phyloP scores from a whole-genome alignment of 2,113 vertebrate species.

The Bujurquina vittata region DNA sequence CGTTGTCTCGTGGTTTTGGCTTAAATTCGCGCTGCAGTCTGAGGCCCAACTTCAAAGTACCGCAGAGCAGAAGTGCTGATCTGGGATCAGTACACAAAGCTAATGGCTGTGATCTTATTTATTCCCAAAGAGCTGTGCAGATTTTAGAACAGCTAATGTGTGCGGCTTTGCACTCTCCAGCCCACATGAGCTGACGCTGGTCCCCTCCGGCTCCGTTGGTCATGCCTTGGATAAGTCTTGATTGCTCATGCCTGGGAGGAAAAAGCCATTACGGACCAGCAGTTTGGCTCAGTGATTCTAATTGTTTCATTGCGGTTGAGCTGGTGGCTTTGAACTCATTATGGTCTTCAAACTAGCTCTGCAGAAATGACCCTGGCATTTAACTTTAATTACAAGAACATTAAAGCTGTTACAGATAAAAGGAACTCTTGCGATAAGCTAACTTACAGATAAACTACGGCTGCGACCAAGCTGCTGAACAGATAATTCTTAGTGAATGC shows the following conservation, averaged over 20 bases:
- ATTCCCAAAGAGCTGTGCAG: not conserved
- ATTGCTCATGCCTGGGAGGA: conserved; percentile 66
- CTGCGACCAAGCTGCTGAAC: conserved; percentile 28
- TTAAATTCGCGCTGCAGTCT: conserved; percentile 12
- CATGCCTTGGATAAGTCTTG: conserved; percentile 63
- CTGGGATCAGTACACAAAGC: conserved; percentile 22
- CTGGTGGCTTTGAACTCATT: conserved; percentile 69
- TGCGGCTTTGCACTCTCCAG: not conserved
- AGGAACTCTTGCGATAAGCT: conserved; percentile 56
- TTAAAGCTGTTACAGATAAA: conserved; percentile 71
- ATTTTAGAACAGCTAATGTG: not conserved
- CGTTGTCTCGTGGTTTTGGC: conserved; percentile 52
- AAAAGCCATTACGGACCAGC: conserved; percentile 62
- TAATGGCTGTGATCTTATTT: not conserved
- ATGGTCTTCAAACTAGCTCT: conserved; percentile 56
- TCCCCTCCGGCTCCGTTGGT: conserved; percentile 43
- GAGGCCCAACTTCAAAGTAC: conserved; percentile 33
- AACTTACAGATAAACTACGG: conserved; percentile 48
- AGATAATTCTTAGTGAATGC: conserved; percentile 19
- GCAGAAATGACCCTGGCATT: conserved; percentile 67
- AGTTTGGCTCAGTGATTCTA: conserved; percentile 66
- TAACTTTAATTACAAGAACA: conserved; percentile 75
- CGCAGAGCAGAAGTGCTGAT: conserved; percentile 19
- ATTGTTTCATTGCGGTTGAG: conserved; percentile 74
- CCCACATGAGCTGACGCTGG: conserved; percentile 10